Conservation (phyloP, 30 jellyfish, hydroid and myxozoan genomes). For the Turritopsis dohrnii region DNA sequence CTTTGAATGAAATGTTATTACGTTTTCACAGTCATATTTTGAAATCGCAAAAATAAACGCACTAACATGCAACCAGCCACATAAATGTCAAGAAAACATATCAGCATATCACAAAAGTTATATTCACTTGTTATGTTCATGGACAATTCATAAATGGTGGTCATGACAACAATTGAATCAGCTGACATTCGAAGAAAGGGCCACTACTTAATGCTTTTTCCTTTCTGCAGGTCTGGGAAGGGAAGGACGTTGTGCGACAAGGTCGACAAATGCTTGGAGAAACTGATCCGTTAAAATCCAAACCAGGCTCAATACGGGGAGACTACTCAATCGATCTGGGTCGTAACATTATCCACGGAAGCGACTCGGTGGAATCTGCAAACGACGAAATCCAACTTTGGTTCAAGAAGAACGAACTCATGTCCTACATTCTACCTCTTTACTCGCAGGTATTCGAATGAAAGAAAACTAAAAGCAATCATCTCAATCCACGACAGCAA, state of each 20-base stretch:
- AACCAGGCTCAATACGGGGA: constrained; percentile 64
- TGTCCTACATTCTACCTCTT: constrained; percentile 29
- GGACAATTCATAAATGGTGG: too few species aligned
- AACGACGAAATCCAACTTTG: constrained; percentile 37
- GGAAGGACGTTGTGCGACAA: constrained; percentile 61
- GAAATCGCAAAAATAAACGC: too few species aligned
- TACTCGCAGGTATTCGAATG: constrained; percentile 28
- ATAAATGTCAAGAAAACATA: too few species aligned
- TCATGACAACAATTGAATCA: too few species aligned
- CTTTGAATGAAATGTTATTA: neutral
- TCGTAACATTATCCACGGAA: constrained; percentile 51
- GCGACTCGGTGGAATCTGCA: constrained; percentile 51
- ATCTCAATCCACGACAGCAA: neutral
- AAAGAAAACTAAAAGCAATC: neutral
- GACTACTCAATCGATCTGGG: constrained; percentile 52
- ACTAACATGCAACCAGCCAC: too few species aligned
- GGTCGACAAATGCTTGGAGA: constrained; percentile 98
- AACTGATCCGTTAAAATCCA: constrained; percentile 74
- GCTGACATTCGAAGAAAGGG: neutral
- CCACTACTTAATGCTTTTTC: too few species aligned
- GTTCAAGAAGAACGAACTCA: constrained; percentile 40
- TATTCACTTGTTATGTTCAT: too few species aligned
- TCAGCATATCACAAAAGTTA: too few species aligned
- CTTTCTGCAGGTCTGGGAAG: constrained; percentile 89
- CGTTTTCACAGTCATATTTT: neutral